Conservation (phyloP, 2,113 vertebrate species). For the Echinops telfairi region DNA sequence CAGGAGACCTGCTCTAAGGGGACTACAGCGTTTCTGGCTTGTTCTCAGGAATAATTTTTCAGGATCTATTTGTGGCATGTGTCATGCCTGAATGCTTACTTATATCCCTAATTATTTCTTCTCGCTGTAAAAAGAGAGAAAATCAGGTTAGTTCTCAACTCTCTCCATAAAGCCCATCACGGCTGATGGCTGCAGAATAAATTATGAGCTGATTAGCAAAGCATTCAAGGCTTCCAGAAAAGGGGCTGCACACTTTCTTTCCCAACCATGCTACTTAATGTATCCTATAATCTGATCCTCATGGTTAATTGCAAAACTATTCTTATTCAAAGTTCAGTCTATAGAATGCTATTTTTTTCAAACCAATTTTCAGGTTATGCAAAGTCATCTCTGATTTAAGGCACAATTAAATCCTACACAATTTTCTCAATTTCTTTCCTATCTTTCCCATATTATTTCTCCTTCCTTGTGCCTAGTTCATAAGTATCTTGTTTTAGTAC, state of each 20-base stretch:
- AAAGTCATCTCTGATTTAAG: background rate
- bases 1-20: slow-evolving; percentile 39
- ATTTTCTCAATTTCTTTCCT: background rate
- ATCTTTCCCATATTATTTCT: background rate
- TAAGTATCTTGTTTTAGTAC: background rate
- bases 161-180: slow-evolving; percentile 30
- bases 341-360: background rate
- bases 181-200: background rate
- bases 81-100: background rate
- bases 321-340: background rate
- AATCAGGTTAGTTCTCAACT: background rate
- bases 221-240: background rate
- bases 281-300: background rate
- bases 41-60: slow-evolving; percentile 10
- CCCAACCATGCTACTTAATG: background rate
- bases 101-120: slow-evolving; percentile 41
- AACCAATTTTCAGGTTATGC: background rate
- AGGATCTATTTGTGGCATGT: slow-evolving; percentile 30
- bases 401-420: background rate
- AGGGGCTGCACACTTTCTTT: background rate
- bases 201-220: slow-evolving; percentile 6
- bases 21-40: slow-evolving; percentile 1
- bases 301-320: background rate
- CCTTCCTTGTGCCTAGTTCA: background rate
- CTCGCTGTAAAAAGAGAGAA: background rate